These are phyloP conservation scores for Rapana venosa DNA, from an alignment of 2,888 invertebrate species.

Conservation along the genomic window DNA sequence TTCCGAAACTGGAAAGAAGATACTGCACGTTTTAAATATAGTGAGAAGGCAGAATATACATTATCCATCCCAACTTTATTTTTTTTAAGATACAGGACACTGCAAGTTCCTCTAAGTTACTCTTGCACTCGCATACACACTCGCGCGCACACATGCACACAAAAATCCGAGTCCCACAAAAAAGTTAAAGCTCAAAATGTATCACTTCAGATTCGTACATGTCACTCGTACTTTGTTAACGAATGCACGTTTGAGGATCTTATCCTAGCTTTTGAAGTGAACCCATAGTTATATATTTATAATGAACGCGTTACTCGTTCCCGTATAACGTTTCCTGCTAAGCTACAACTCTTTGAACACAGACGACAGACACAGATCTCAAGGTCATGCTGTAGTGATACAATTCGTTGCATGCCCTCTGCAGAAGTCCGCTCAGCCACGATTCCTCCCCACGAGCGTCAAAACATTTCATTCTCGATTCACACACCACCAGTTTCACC, in stretches of 20 bases:
- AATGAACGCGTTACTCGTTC: not conserved
- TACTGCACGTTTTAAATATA: too few species aligned
- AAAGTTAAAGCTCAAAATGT: constrained; percentile 9
- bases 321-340: not conserved
- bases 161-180: not conserved
- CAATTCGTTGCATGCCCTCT: constrained; percentile 19
- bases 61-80: too few species aligned
- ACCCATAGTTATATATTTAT: not conserved
- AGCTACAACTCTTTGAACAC: constrained; percentile 10
- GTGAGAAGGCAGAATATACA: too few species aligned
- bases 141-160: too few species aligned
- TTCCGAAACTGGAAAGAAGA: too few species aligned
- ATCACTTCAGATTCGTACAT: constrained; percentile 5
- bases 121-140: too few species aligned
- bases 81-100: too few species aligned
- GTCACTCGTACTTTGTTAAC: not conserved
- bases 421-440: not conserved
- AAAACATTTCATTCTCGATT: not conserved
- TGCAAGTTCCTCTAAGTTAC: too few species aligned
- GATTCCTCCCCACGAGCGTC: not conserved
- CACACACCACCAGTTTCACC: too few species aligned
- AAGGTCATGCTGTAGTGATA: constrained; percentile 18
- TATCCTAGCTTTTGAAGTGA: not conserved
- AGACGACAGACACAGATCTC: not conserved
- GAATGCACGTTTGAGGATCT: not conserved